Percentiles rank a stretch among this genome's conserved stretches.
Conservation (phyloP, 2,797 vertebrate species). For the Kryptopterus vitreolus region DNA sequence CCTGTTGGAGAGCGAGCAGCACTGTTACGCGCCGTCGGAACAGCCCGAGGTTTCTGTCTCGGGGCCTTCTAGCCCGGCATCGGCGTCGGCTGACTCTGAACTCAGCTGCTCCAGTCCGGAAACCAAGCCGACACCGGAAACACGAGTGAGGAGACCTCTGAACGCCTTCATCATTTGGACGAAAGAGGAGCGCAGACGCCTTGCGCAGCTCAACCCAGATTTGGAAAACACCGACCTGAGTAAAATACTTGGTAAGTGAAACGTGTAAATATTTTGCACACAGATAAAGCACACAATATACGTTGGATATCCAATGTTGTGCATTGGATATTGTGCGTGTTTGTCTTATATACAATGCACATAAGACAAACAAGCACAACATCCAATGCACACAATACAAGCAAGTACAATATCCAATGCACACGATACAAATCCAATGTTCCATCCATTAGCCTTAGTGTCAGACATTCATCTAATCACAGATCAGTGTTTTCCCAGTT, state of each 20-base stretch:
- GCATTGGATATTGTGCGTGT: too few species aligned
- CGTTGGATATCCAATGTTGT: too few species aligned
- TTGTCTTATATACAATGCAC: too few species aligned
- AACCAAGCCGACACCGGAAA: constrained; percentile 60
- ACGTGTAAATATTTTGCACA: not conserved
- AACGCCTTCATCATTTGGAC: constrained; percentile 86
- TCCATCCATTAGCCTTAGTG: not conserved
- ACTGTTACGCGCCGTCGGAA: constrained; percentile 26
- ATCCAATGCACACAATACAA: not conserved
- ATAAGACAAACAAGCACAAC: too few species aligned
- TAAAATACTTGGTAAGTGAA: constrained; percentile 78
- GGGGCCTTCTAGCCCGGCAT: constrained; percentile 70
- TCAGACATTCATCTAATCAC: not conserved
- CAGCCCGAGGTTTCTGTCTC: constrained; percentile 54
- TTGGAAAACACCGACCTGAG: constrained; percentile 82
- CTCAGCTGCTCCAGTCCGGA: constrained; percentile 75
- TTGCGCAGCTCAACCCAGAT: constrained; percentile 81
- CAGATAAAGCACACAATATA: too few species aligned
- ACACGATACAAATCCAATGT: not conserved
- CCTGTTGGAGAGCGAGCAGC: constrained; percentile 53
- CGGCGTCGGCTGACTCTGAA: constrained; percentile 71
- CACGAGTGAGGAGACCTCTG: constrained; percentile 76
- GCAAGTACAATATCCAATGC: not conserved
- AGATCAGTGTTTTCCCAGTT: not conserved
- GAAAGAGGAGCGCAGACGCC: constrained; percentile 78